A percentile compares a stretch with the other conserved stretches of the same genome.
Conservation (phyloP, 2,888 invertebrate species). For the Troides oblongomaculatus region DNA sequence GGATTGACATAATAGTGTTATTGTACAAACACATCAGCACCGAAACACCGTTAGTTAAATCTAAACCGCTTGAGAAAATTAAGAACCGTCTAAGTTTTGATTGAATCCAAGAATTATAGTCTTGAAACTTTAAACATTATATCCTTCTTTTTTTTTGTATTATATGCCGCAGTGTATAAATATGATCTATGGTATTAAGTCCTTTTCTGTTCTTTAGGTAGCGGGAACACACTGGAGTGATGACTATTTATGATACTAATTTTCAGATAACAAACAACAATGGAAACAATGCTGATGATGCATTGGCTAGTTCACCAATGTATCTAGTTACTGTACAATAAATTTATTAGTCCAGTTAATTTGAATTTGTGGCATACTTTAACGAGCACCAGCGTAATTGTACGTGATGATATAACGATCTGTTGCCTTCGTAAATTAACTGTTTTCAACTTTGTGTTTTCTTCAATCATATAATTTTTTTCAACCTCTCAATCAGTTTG, state of each 20-base stretch:
- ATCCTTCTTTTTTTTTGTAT: too few species aligned
- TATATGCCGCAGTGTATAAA: too few species aligned
- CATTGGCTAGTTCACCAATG: constrained; percentile 64
- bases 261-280: constrained; percentile 34
- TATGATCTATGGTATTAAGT: too few species aligned
- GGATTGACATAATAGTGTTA: too few species aligned
- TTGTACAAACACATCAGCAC: too few species aligned
- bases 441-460: not conserved
- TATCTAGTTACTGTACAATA: constrained; percentile 71
- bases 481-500: not conserved
- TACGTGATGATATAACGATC: constrained; percentile 30
- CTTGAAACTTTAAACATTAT: too few species aligned
- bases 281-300: constrained; percentile 46
- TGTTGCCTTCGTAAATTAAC: not conserved
- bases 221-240: not conserved
- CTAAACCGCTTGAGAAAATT: too few species aligned
- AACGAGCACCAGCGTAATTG: constrained; percentile 41
- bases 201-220: not conserved
- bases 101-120: too few species aligned
- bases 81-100: too few species aligned
- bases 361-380: constrained; percentile 62
- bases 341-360: constrained; percentile 75
- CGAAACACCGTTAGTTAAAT: too few species aligned
- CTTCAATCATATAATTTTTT: not conserved
- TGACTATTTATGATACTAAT: not conserved